phyloP scores from a whole-genome alignment of 2,888 invertebrate genomes.

The Cantharis rustica region DNA sequence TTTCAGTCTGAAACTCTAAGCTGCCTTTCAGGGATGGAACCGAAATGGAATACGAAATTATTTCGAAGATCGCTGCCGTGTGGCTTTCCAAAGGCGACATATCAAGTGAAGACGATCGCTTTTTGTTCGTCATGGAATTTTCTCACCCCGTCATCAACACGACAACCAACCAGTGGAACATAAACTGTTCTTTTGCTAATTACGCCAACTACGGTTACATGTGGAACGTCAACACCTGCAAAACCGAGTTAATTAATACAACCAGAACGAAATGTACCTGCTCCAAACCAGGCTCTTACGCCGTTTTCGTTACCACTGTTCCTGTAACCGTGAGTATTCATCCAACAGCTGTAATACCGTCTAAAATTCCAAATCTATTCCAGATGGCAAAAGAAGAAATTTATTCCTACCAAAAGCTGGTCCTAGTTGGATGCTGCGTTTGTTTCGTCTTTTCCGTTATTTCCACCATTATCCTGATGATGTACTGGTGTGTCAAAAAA shows the following conservation, averaged over 20 bases:
- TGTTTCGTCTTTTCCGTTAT: constrained; percentile 59
- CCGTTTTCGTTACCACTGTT: constrained; percentile 64
- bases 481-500: constrained; percentile 42
- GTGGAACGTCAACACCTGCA: constrained; percentile 68
- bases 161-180: constrained; percentile 55
- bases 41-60: constrained; percentile 69
- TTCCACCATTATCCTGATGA: constrained; percentile 57
- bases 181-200: constrained; percentile 58
- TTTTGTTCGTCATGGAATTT: constrained; percentile 59
- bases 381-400: constrained; percentile 24
- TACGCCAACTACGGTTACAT: constrained; percentile 59
- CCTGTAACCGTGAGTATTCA: constrained; percentile 56
- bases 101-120: constrained; percentile 50
- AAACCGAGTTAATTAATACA: constrained; percentile 57
- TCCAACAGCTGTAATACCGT: background rate
- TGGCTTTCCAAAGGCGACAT: constrained; percentile 43
- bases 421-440: constrained; percentile 60
- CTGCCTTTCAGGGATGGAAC: constrained; percentile 62
- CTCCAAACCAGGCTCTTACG: constrained; percentile 66
- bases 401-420: constrained; percentile 49
- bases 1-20: background rate
- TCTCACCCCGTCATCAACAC: constrained; percentile 57
- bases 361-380: background rate
- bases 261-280: constrained; percentile 66
- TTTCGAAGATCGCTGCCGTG: constrained; percentile 62